Base-by-base conservation (phyloP, 2,113 vertebrate genomes). In the Neoarius graeffei region DNA sequence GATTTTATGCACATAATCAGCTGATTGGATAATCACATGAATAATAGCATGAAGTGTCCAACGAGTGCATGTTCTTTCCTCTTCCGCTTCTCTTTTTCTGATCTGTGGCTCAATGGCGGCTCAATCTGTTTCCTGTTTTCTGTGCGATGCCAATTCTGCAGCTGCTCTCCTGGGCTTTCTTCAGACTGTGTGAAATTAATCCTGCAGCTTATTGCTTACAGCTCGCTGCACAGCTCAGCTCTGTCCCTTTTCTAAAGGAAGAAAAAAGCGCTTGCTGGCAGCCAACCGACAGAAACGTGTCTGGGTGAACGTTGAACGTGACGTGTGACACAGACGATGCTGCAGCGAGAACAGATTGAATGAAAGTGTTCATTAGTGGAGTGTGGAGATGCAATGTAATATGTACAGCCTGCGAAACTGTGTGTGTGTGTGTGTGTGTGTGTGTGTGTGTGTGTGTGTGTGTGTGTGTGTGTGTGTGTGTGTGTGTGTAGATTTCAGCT, bases 401-500 rank as follows among this genome's bases (percentile, higher is more conserved):
- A 73, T 25, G 54, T 8, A 85, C 54, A 25, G 52, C 17, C 50
- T 57, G 50, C 35, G 17, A 54, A 67, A 14, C 25, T 86, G 19
- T 54, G 76, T 35, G 77, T 27, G 56, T 27, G 56, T 56, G 48
- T 69, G 48, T 64, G 56, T 25, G 54, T 25, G 82, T 23, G 71
- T 79, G 25, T 19, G 76, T 87, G 79, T 67, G 48, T 13, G 48
- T 2, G 25, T 19, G 76, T 87, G 79, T 86, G 19, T 54, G 76
- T 35, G 77, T 27, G 56, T 27, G 56, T 56, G 48, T 69, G 48
- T 64, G 56, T 25, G 54, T 25, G 82, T 23, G 71, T 79, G 25
- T 19, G 76, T 87, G 79, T 67, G 48, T 13, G 48, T 2, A 23
- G 79, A 86, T 91, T 91, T 91, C 85, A 90, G 64, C 86, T 59